Conservation (phyloP, 2,113 vertebrate genomes). For the Nothocercus nigrocapillus region DNA sequence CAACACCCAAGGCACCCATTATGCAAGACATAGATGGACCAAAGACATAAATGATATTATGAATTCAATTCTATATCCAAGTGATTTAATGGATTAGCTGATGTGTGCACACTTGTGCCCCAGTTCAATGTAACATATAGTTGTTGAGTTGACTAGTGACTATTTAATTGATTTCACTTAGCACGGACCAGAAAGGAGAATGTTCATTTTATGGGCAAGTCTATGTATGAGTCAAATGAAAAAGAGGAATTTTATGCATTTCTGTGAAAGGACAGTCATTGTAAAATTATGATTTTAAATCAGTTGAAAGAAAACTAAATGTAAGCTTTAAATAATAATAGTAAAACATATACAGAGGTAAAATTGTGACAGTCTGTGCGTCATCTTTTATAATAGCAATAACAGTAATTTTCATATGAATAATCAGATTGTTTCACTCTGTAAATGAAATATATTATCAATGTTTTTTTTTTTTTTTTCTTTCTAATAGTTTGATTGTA, state of each 20-base stretch:
- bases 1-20: neutral
- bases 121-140: neutral
- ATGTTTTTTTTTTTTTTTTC: neutral
- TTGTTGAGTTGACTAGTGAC: neutral
- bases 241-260: neutral
- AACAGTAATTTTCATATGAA: neutral
- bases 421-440: neutral
- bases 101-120: fast-evolving
- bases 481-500: neutral
- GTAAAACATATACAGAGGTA: neutral
- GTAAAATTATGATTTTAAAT: neutral
- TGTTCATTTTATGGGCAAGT: neutral
- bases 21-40: neutral
- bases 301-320: neutral
- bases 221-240: neutral
- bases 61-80: neutral
- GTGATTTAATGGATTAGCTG: neutral
- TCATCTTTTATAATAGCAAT: neutral
- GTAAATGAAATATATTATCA: neutral
- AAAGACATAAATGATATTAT: neutral
- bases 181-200: neutral
- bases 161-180: neutral
- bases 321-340: neutral
- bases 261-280: neutral
- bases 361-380: neutral